Percentiles rank a stretch among this genome's conserved stretches.
Evolutionary conservation across 2,888 invertebrate genomes (phyloP).

Genomic region (Herminia tarsipennalis): DNA sequence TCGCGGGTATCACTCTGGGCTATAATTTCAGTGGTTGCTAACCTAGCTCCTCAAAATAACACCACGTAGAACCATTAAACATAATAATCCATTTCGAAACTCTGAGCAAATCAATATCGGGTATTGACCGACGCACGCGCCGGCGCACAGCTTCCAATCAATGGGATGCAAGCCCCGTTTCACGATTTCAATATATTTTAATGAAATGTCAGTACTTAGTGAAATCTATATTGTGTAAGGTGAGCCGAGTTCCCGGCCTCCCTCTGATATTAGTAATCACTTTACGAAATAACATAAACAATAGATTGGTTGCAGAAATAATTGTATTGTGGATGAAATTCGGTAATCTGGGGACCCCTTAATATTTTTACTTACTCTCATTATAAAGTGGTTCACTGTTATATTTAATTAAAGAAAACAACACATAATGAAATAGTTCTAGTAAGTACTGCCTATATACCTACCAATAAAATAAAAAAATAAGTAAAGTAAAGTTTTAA

Average conservation of each 20-base stretch:
- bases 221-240: conserved; percentile 76
- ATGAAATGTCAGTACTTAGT: conserved; percentile 83
- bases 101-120: conserved; percentile 74
- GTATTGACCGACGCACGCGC: conserved; percentile 70
- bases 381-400: too few relatives aligned
- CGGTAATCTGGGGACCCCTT: neutral
- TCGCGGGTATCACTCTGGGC: conserved; percentile 18
- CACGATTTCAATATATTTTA: conserved; percentile 84
- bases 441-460: too few relatives aligned
- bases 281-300: conserved; percentile 55
- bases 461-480: too few relatives aligned
- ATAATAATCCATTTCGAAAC: conserved; percentile 64
- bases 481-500: too few relatives aligned
- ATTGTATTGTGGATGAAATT: conserved; percentile 32
- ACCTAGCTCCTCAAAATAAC: conserved; percentile 40
- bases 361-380: neutral
- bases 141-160: conserved; percentile 70
- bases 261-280: conserved; percentile 49
- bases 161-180: conserved; percentile 79
- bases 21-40: conserved; percentile 31
- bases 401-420: too few relatives aligned
- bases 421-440: too few relatives aligned
- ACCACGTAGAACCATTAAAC: conserved; percentile 46
- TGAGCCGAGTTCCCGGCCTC: conserved; percentile 54
- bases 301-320: conserved; percentile 43